phyloP scores from a whole-genome alignment of 2,888 invertebrate species.

The Calameuta pallipes region DNA sequence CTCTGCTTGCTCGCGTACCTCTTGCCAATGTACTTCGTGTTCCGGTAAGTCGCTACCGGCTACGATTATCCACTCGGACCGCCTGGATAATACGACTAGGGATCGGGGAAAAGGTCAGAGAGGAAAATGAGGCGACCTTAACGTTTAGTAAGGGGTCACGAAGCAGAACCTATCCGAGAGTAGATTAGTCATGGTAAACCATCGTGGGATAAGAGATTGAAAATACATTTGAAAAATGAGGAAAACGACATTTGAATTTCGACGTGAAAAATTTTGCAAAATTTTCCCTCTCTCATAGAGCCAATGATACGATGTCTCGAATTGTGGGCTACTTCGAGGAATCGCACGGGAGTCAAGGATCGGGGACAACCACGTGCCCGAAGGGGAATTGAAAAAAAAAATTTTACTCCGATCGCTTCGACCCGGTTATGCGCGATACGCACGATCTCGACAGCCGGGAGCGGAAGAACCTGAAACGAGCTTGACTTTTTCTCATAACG shows the following conservation, averaged over 20 bases:
- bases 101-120: background rate
- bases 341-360: background rate
- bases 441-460: background rate
- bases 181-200: background rate
- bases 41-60: background rate
- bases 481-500: background rate
- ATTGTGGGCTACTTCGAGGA: background rate
- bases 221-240: background rate
- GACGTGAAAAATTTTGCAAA: background rate
- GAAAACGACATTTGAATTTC: background rate
- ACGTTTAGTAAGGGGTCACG: background rate
- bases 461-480: background rate
- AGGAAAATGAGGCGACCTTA: background rate
- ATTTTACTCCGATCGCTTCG: background rate
- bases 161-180: background rate
- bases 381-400: background rate
- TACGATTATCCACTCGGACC: background rate
- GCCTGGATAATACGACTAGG: background rate
- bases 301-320: background rate
- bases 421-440: background rate
- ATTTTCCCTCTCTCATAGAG: too few relatives aligned
- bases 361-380: background rate
- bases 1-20: background rate
- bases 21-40: background rate
- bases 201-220: background rate